Evolutionary conservation across 2,113 vertebrate genomes (phyloP).

Genomic region (Pseudolaguvia tuberculata): DNA sequence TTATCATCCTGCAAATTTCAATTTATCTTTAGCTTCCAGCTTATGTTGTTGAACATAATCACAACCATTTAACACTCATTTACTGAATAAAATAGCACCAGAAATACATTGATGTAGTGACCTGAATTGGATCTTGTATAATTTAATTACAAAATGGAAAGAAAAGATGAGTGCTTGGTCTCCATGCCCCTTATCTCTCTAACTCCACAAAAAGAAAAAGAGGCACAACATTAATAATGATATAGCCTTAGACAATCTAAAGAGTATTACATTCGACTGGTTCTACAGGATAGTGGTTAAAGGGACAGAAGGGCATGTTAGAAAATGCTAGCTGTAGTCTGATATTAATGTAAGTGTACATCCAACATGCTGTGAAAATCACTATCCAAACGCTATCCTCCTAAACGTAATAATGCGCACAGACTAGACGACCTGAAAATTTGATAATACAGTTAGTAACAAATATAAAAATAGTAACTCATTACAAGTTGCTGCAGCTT

Average conservation of each 20-base stretch:
- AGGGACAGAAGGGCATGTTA: too few relatives aligned
- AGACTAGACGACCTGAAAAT: too few relatives aligned
- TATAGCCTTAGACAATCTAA: neutral
- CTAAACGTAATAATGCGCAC: too few relatives aligned
- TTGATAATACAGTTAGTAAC: too few relatives aligned
- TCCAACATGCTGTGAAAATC: too few relatives aligned
- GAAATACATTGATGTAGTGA: neutral
- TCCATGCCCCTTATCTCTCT: neutral
- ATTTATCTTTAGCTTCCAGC: conserved; percentile 32
- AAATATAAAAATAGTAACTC: too few relatives aligned
- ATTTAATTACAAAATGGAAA: neutral
- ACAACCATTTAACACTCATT: conserved; percentile 21
- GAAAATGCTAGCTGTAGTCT: too few relatives aligned
- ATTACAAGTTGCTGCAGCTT: too few relatives aligned
- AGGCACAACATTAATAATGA: neutral
- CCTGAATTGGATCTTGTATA: neutral
- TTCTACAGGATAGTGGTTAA: neutral
- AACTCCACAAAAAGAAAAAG: neutral
- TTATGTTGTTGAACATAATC: conserved; percentile 17
- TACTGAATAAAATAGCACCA: neutral
- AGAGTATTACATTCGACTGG: neutral
- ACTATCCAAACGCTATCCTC: too few relatives aligned
- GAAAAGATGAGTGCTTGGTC: neutral
- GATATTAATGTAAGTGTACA: too few relatives aligned
- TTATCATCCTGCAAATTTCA: conserved; percentile 17